Evolutionary conservation across 2,113 vertebrate genomes (phyloP).

Genomic region (Saguinus midas): DNA sequence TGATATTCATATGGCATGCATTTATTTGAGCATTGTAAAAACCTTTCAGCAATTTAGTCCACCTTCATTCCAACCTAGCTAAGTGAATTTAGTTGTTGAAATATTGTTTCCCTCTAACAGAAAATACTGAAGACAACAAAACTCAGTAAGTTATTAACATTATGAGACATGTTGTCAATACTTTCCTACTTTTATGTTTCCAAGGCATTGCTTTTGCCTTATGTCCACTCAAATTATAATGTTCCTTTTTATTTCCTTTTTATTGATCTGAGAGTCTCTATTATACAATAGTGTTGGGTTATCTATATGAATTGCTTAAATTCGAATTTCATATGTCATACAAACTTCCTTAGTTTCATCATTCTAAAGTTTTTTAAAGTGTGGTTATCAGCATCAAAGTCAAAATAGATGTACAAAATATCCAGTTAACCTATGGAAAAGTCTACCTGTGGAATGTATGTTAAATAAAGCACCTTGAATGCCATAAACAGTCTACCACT

Average conservation of each 20-base stretch:
- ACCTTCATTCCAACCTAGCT: slow-evolving; percentile 48
- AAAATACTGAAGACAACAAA: slow-evolving; percentile 61
- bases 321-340: background rate
- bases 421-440: background rate
- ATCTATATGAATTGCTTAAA: background rate
- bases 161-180: slow-evolving; percentile 35
- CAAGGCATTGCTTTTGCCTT: background rate
- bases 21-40: slow-evolving; percentile 62
- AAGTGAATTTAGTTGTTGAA: slow-evolving; percentile 49
- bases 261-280: background rate
- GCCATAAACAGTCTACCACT: background rate
- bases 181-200: background rate
- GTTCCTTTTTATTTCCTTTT: slow-evolving; percentile 12
- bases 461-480: slow-evolving; percentile 6
- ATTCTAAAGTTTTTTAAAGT: slow-evolving; percentile 22
- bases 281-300: slow-evolving; percentile 8
- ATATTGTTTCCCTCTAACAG: slow-evolving; percentile 30
- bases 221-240: slow-evolving; percentile 13
- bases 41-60: slow-evolving; percentile 30
- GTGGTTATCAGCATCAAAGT: slow-evolving; percentile 5
- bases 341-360: background rate
- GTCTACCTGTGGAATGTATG: background rate
- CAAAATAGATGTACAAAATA: slow-evolving; percentile 25
- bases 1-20: slow-evolving; percentile 42
- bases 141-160: slow-evolving; percentile 38